phyloP scores from a whole-genome alignment of 2,888 invertebrate species.

The Phyllotreta striolata region DNA sequence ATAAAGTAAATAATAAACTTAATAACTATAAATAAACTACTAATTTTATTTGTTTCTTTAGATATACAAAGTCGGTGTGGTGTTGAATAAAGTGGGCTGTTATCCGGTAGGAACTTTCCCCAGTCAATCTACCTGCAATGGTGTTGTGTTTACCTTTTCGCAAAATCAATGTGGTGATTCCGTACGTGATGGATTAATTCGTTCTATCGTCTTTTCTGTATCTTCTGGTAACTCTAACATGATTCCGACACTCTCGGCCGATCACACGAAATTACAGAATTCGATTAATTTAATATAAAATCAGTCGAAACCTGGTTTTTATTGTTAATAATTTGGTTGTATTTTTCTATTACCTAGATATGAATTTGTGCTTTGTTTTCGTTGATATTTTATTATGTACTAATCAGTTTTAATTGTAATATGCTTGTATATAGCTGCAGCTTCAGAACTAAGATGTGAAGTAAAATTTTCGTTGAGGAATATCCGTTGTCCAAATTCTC shows the following conservation, averaged over 20 bases:
- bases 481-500: background rate
- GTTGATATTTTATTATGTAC: too few relatives aligned
- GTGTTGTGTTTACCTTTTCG: conserved; percentile 79
- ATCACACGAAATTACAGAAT: conserved; percentile 47
- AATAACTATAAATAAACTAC: background rate
- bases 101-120: conserved; percentile 82
- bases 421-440: too few relatives aligned
- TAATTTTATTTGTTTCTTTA: conserved; percentile 53
- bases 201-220: conserved; percentile 77
- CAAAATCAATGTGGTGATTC: conserved; percentile 76
- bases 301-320: background rate
- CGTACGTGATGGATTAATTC: conserved; percentile 78
- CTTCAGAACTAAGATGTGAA: too few relatives aligned
- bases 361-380: conserved; percentile 1
- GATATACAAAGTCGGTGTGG: conserved; percentile 83
- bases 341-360: conserved; percentile 18
- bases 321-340: conserved; percentile 2
- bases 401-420: too few relatives aligned
- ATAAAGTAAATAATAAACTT: conserved; percentile 64
- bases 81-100: conserved; percentile 82
- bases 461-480: too few relatives aligned
- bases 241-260: conserved; percentile 48
- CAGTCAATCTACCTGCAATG: conserved; percentile 72
- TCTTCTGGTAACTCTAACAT: conserved; percentile 54
- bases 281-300: conserved; percentile 46